These are phyloP conservation scores for Gandaritis pyraliata DNA, from an alignment of 2,888 invertebrate genomes.

Conservation along the genomic window DNA sequence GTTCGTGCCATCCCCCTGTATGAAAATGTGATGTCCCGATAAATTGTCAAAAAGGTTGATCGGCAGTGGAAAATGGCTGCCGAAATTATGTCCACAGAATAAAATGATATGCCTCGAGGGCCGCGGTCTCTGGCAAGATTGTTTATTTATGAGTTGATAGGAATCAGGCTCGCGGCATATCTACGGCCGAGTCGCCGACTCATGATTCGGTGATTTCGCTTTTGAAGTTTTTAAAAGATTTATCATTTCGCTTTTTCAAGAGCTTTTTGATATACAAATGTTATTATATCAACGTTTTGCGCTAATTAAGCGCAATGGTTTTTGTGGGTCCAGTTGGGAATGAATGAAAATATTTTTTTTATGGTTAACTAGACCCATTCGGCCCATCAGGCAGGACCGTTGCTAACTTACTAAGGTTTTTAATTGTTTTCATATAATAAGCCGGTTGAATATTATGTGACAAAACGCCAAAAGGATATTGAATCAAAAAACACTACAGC, in stretches of 20 bases:
- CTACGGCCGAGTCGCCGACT: slow-evolving; percentile 35
- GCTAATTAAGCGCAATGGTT: not conserved
- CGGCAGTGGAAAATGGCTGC: slow-evolving; percentile 73
- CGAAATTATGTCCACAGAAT: slow-evolving; percentile 64
- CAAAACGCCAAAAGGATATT: too few relatives aligned
- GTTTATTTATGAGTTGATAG: slow-evolving; percentile 56
- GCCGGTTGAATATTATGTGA: too few relatives aligned
- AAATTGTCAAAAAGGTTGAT: slow-evolving; percentile 83
- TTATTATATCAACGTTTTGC: slow-evolving; percentile 4
- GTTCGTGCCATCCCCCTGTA: slow-evolving; percentile 72
- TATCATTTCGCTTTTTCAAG: slow-evolving; percentile 13
- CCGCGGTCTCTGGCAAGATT: slow-evolving; percentile 57
- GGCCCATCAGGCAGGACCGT: too few relatives aligned
- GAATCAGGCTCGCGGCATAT: slow-evolving; percentile 41
- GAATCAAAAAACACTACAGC: too few relatives aligned
- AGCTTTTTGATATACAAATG: slow-evolving; percentile 9
- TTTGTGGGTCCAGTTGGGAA: too few relatives aligned
- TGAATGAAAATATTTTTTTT: too few relatives aligned
- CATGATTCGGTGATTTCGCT: slow-evolving; percentile 38
- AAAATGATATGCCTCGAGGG: slow-evolving; percentile 61
- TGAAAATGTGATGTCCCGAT: slow-evolving; percentile 82
- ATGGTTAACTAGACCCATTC: too few relatives aligned
- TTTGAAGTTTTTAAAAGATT: slow-evolving; percentile 39
- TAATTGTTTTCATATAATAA: too few relatives aligned
- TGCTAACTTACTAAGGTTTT: too few relatives aligned